A percentile compares a stretch with the other conserved stretches of the same genome.
Conservation (phyloP, 2,888 invertebrate genomes). For the Spodoptera picta region DNA sequence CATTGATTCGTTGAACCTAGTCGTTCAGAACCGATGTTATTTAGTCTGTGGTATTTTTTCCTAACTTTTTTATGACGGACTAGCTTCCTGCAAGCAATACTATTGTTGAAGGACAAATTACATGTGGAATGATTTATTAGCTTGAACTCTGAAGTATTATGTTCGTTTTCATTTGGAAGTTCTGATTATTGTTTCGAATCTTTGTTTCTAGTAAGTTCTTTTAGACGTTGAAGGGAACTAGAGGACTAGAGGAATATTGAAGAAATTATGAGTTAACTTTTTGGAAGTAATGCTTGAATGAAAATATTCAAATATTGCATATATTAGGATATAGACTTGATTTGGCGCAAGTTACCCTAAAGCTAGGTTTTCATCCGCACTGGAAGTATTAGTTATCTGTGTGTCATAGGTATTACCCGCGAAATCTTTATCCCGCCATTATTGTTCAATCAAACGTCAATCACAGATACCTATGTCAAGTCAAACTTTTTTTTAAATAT, state of each 20-base stretch:
- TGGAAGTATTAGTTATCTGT: not conserved
- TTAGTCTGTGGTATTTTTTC: conserved; percentile 17
- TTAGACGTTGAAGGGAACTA: too few species aligned
- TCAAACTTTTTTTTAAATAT: conserved; percentile 1
- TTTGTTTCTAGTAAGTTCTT: too few species aligned
- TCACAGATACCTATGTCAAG: not conserved
- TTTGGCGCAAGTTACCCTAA: too few species aligned
- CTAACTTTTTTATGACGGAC: conserved; percentile 15
- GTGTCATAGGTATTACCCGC: not conserved
- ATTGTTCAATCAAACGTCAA: conserved; percentile 9
- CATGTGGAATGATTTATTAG: not conserved
- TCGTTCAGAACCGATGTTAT: not conserved
- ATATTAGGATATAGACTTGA: too few species aligned
- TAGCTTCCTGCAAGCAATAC: conserved; percentile 17
- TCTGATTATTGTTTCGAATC: too few species aligned
- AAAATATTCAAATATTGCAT: too few species aligned
- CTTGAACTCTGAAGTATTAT: not conserved
- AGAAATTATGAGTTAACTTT: too few species aligned
- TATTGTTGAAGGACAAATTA: conserved; percentile 18
- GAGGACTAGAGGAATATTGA: too few species aligned
- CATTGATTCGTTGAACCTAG: conserved; percentile 8
- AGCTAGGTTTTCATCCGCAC: too few species aligned
- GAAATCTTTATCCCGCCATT: not conserved
- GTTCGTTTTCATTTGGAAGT: not conserved
- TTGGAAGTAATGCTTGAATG: too few species aligned